phyloP scores from a whole-genome alignment of 2,888 invertebrate species.

The Eudasyphora cyanicolor region DNA sequence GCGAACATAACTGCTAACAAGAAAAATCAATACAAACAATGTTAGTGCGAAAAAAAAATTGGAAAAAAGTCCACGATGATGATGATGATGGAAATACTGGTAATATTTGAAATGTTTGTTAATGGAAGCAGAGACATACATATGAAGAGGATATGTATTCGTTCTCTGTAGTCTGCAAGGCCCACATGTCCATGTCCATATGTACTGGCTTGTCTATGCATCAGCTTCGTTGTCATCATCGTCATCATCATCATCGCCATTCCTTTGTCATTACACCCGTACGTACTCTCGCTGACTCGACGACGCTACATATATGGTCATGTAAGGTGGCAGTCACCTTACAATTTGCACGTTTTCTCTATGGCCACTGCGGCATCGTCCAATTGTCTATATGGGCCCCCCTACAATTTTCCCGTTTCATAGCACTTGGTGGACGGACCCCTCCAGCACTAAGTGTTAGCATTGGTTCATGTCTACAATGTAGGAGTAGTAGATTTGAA shows the following conservation, averaged over 20 bases:
- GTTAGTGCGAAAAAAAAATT: background rate
- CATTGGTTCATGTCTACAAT: background rate
- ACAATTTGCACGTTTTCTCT: slow-evolving; percentile 59
- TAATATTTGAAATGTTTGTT: slow-evolving; percentile 18
- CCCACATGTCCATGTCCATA: background rate
- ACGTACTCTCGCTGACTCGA: background rate
- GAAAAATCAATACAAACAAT: slow-evolving; percentile 32
- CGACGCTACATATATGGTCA: slow-evolving; percentile 53
- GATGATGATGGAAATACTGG: slow-evolving; percentile 13
- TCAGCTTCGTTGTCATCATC: slow-evolving; percentile 3
- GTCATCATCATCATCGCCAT: slow-evolving; percentile 3
- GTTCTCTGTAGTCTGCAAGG: background rate
- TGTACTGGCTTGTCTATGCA: slow-evolving; percentile 15
- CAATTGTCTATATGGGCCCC: too few relatives aligned
- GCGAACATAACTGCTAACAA: slow-evolving; percentile 25
- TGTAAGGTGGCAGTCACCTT: slow-evolving; percentile 61
- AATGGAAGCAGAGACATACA: background rate
- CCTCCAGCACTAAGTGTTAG: slow-evolving; percentile 36
- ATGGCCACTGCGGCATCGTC: slow-evolving; percentile 8
- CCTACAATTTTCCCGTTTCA: background rate
- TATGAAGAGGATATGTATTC: background rate
- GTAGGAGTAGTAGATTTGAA: slow-evolving; percentile 44
- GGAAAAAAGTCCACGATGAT: background rate
- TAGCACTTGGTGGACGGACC: background rate
- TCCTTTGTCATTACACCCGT: slow-evolving; percentile 25